Conservation (phyloP, 2,113 vertebrate species). For the Oreamnos americanus region DNA sequence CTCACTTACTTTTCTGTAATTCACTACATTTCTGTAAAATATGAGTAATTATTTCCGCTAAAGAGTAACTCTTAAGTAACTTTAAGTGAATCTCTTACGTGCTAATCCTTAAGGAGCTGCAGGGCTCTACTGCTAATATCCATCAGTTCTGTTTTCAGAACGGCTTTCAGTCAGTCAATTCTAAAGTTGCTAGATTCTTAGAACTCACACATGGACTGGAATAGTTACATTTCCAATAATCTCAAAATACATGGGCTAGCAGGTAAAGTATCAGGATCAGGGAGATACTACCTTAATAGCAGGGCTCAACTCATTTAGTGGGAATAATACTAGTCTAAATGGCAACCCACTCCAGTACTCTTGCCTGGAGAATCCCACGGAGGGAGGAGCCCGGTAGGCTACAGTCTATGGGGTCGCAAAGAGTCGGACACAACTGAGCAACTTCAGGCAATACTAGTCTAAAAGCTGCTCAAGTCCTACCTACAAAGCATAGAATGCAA, state of each 20-base stretch:
- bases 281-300: not conserved
- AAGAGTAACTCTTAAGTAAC: not conserved
- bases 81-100: not conserved
- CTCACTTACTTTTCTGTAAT: not conserved
- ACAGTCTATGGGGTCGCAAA: too few species aligned
- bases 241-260: not conserved
- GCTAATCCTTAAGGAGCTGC: not conserved
- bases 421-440: too few species aligned
- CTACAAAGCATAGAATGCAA: not conserved
- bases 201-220: not conserved
- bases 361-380: too few species aligned
- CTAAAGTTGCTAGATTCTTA: not conserved
- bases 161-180: not conserved
- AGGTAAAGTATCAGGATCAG: not conserved
- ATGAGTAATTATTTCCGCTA: not conserved
- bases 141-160: not conserved
- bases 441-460: not conserved
- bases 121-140: not conserved
- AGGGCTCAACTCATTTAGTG: not conserved
- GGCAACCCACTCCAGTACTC: too few species aligned
- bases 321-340: not conserved
- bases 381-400: too few species aligned
- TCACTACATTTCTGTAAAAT: not conserved
- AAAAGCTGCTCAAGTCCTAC: not conserved
- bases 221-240: not conserved